phyloP scores from a whole-genome alignment of 2,113 vertebrate species.

The human region DNA sequence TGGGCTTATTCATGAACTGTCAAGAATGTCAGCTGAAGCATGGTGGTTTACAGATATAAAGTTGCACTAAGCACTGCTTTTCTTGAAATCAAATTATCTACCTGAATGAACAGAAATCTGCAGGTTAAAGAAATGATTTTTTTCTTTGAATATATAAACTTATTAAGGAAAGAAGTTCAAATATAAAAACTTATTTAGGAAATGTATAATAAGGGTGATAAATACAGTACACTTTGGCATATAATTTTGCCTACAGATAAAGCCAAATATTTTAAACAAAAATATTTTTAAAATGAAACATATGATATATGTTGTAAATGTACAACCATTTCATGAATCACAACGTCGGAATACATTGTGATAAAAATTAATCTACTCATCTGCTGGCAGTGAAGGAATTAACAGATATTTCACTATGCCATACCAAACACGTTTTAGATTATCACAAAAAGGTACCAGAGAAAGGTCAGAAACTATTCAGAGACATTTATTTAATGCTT shows the following conservation, averaged over 20 bases:
- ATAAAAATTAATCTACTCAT: background rate
- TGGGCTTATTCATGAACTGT: background rate
- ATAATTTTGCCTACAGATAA: background rate
- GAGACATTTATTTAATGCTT: background rate
- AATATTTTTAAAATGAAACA: background rate
- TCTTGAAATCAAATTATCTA: background rate
- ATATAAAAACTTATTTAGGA: background rate
- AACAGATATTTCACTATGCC: background rate
- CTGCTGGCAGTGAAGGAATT: background rate
- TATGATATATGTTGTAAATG: background rate
- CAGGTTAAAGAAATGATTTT: background rate
- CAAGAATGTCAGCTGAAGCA: background rate
- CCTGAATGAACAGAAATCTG: background rate
- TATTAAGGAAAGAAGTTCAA: background rate
- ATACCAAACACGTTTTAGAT: background rate
- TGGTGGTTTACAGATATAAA: background rate
- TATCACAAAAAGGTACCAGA: background rate
- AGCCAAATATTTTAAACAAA: conserved; percentile 24
- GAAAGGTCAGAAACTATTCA: background rate
- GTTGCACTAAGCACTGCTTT: background rate
- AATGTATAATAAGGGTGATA: background rate
- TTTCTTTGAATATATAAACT: background rate
- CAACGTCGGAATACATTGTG: background rate
- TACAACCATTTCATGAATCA: background rate
- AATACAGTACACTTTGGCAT: background rate